These are phyloP conservation scores for Acronicta psi DNA, from an alignment of 2,888 invertebrate genomes.

Conservation along the genomic window DNA sequence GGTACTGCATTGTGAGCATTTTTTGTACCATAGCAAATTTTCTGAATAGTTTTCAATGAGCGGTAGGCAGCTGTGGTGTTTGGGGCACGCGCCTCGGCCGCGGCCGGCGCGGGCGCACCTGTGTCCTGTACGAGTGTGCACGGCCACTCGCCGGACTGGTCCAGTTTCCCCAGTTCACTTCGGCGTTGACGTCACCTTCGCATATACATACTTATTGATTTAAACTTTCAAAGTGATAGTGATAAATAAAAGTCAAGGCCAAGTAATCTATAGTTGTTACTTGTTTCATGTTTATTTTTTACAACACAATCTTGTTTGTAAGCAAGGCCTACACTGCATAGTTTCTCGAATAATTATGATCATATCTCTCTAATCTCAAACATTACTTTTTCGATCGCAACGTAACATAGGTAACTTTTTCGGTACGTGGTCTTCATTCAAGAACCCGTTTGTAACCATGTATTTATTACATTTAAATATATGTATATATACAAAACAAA, in stretches of 20 bases:
- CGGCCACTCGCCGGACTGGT: slow-evolving; percentile 61
- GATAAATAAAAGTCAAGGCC: slow-evolving; percentile 59
- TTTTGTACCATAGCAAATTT: slow-evolving; percentile 37
- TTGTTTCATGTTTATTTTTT: slow-evolving; percentile 32
- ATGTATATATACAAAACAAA: slow-evolving; percentile 40
- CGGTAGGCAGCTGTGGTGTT: slow-evolving; percentile 52
- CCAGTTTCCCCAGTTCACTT: slow-evolving; percentile 57
- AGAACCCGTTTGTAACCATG: slow-evolving; percentile 55
- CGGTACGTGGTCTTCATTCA: slow-evolving; percentile 51
- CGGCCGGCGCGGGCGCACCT: slow-evolving; percentile 64
- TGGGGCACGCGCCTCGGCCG: slow-evolving; percentile 61
- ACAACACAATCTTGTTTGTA: slow-evolving; percentile 12
- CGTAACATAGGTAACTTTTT: slow-evolving; percentile 42
- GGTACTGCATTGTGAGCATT: slow-evolving; percentile 21
- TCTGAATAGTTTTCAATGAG: slow-evolving; percentile 57
- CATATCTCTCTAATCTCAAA: slow-evolving; percentile 12
- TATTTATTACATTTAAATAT: slow-evolving; percentile 45
- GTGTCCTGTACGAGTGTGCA: slow-evolving; percentile 63
- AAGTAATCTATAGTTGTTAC: slow-evolving; percentile 16
- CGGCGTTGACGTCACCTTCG: slow-evolving; percentile 59
- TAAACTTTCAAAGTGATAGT: slow-evolving; percentile 56
- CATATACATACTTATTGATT: slow-evolving; percentile 42
- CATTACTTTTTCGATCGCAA: slow-evolving; percentile 28
- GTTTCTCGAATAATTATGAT: slow-evolving; percentile 22
- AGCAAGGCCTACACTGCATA: slow-evolving; percentile 5